A percentile compares a stretch with the other conserved stretches of the same genome.
Evolutionary conservation across 2,888 invertebrate species (phyloP).

Genomic region (Cacoxenus indagator): DNA sequence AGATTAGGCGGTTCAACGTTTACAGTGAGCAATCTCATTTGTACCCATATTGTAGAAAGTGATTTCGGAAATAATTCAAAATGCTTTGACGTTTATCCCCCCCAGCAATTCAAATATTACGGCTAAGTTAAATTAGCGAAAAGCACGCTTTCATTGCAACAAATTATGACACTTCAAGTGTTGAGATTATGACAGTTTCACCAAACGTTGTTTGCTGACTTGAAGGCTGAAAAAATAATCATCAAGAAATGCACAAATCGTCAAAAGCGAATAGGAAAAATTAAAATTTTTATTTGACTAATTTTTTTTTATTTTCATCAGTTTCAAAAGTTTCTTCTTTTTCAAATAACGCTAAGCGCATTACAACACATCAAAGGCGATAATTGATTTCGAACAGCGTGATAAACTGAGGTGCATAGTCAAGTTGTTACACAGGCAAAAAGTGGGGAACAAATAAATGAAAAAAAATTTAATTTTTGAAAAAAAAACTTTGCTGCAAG

Average conservation of each 20-base stretch:
- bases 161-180: background rate
- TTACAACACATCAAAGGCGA: conserved; percentile 13
- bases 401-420: conserved; percentile 29
- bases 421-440: background rate
- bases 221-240: background rate
- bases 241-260: background rate
- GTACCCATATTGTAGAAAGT: background rate
- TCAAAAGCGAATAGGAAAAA: background rate
- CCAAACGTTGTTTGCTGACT: background rate
- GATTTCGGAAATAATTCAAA: background rate
- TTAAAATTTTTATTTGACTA: background rate
- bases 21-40: too few species aligned
- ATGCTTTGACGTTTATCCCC: conserved; percentile 1
- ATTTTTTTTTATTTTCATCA: background rate
- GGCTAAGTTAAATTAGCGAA: background rate
- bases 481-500: background rate
- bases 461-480: background rate
- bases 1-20: too few species aligned
- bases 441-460: background rate
- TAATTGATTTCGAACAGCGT: conserved; percentile 32
- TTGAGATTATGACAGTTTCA: background rate
- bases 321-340: background rate
- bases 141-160: background rate
- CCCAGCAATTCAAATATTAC: too few species aligned
- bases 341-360: background rate